Evolutionary conservation across 2,888 invertebrate genomes (phyloP), one percentile per base, ranked within the genome.

Genomic region (Hydriomena furcata): DNA sequence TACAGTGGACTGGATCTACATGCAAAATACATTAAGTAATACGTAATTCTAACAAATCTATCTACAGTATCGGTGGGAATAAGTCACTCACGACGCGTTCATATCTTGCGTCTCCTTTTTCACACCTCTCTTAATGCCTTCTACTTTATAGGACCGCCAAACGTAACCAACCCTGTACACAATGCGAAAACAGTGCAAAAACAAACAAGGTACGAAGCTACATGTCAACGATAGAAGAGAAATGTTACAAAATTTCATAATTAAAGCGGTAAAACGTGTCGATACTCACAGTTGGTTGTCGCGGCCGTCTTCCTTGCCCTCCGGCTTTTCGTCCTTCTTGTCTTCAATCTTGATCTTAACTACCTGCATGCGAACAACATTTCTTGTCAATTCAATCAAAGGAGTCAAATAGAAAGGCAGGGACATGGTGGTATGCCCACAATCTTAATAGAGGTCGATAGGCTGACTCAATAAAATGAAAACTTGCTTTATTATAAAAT

Each of bases 281-380:
- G 25, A 7, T 55, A 91, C 93, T 92, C 70, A 94, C 94, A 95
- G 84, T 74, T 94, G 94, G 73, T 95, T 96, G 79, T 96, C 96
- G 25, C 97, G 92, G 66, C 96, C 96, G 61, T 96, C 96, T 72
- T 94, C 92, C 56, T 94, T 93, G 3, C 91, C 86, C 34, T 93
- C 91, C 0, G 92, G 91, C 55, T 92, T 91, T 55, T 91, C 74
- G 38, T 83, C 75, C 55, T 84, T 75, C 73, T 82, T 84, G 20
- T 84, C 83, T 1, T 84, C 85, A 3, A 68, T 52, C 61, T 88
- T 82, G 20, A 48, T 62, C 58, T 86, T 84, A 1, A 78, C 28
- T 30, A 24, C 47, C 52, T 52, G 52, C 8, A 20, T 7, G 2
- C 6, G 20, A 12, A 10, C 7, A 7, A 17, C 8, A 25, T 8